Conservation (phyloP, 2,888 invertebrate genomes). For the Keiferia lycopersicella region DNA sequence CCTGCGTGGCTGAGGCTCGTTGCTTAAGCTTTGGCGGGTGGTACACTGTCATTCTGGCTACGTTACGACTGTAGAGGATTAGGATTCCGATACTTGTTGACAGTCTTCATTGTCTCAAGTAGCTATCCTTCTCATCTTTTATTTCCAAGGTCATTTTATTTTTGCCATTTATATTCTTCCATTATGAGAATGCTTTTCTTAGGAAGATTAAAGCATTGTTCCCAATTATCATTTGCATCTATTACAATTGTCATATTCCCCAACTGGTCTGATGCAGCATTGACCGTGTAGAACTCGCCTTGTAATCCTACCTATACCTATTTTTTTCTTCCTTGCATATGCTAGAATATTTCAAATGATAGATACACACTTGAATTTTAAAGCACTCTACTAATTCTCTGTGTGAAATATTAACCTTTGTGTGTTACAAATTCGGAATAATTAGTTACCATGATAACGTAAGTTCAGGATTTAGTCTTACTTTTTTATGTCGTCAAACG, state of each 20-base stretch:
- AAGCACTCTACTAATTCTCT: too few species aligned
- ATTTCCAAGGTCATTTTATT: background rate
- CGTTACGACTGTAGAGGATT: background rate
- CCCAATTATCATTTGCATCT: background rate
- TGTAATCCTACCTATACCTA: background rate
- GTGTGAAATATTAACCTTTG: too few species aligned
- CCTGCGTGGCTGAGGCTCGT: background rate
- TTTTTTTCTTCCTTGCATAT: too few species aligned
- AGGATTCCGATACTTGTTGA: background rate
- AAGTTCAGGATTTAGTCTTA: too few species aligned
- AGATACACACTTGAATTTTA: too few species aligned
- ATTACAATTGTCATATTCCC: background rate
- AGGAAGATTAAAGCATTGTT: background rate
- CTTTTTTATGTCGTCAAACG: too few species aligned
- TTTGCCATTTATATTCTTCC: too few species aligned
- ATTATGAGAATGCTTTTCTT: too few species aligned
- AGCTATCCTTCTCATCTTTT: background rate
- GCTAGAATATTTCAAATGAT: too few species aligned
- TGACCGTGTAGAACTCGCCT: conserved; percentile 8
- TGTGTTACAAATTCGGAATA: too few species aligned
- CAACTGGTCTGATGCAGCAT: background rate
- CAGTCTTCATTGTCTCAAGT: background rate
- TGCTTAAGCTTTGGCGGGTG: conserved; percentile 6
- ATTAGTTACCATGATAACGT: too few species aligned
- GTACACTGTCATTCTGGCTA: conserved; percentile 10